Evolutionary conservation across 2,888 invertebrate species (phyloP).

Genomic region (Rhimphoctona megacephalus): DNA sequence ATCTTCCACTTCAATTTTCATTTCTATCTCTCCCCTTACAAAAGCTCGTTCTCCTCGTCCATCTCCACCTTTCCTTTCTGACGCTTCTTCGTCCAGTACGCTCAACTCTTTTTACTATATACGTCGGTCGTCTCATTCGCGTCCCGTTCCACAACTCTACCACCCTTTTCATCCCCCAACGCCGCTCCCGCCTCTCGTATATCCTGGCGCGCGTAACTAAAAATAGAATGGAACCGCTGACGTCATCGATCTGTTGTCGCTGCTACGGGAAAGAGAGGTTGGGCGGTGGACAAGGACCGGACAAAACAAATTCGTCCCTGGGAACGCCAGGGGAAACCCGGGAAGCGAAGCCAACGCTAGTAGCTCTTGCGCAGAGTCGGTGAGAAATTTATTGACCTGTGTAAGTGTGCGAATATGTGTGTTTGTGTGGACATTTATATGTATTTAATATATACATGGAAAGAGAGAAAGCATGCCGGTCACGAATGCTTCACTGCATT

Average conservation of each 20-base stretch:
- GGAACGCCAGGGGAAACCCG: slow-evolving; percentile 62
- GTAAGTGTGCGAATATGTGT: slow-evolving; percentile 33
- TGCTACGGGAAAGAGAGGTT: slow-evolving; percentile 28
- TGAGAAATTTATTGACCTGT: slow-evolving; percentile 70
- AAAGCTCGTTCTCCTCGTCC: slow-evolving; percentile 10
- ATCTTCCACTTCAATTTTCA: slow-evolving; percentile 36
- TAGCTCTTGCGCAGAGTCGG: slow-evolving; percentile 62
- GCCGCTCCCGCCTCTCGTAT: slow-evolving; percentile 29
- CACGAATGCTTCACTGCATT: slow-evolving; percentile 67
- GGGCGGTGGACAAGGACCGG: slow-evolving; percentile 49
- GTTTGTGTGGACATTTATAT: background rate
- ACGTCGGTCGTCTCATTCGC: slow-evolving; percentile 58
- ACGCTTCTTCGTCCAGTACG: slow-evolving; percentile 4
- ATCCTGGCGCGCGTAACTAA: slow-evolving; percentile 71
- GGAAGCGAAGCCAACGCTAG: slow-evolving; percentile 58
- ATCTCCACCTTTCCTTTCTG: slow-evolving; percentile 28
- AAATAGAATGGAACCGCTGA: slow-evolving; percentile 77
- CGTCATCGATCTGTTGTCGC: slow-evolving; percentile 78
- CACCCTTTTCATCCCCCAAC: background rate
- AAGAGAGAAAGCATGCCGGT: slow-evolving; percentile 9
- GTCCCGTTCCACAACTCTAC: slow-evolving; percentile 51
- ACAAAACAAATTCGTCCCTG: slow-evolving; percentile 72
- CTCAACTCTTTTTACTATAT: slow-evolving; percentile 47
- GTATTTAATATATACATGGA: background rate
- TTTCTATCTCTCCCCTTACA: slow-evolving; percentile 16